Base-by-base conservation (phyloP, 2,888 invertebrate species). In the Phania funesta region DNA sequence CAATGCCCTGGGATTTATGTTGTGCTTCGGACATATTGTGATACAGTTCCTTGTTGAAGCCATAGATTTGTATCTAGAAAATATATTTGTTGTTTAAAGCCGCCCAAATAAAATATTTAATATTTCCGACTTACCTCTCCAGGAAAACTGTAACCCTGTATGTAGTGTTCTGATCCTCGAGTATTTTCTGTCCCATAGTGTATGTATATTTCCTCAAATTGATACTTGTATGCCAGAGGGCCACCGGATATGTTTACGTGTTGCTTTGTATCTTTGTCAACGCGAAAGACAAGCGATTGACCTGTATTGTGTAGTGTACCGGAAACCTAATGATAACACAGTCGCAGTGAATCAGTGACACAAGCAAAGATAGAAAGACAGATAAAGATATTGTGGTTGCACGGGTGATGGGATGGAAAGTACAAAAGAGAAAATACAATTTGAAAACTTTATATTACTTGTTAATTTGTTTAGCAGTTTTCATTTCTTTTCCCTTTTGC, bases 171-270 rank as follows among this genome's bases (percentile, higher is more conserved):
- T 0, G 99, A 99, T 16, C 99, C 99, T 85, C 95, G 94, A 86
- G 94, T 94, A 88, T 98, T 96, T 85, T 96, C 95, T 85, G 95
- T 94, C 35, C 98, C 98, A 90, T 98, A 98, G 92, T 98, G 98
- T 89, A 98, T 96, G 92, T 98, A 97, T 90, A 98, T 96, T 92
- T 98, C 97, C 88, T 97, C 96, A 87, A 98, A 97, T 91, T 97
- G 97, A 92, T 98, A 99, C 85, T 96, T 93, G 92, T 99, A 99
- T 84, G 98, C 97, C 82, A 99, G 93, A 0, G 99, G 99, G 0
- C 99, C 99, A 6, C 98, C 98, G 56, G 97, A 96, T 89, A 99
- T 98, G 92, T 98, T 98, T 83, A 99, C 96, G 87, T 96, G 96
- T 87, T 96, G 95, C 89, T 96, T 96, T 60, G 96, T 95, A 89